A percentile compares a stretch with the other conserved stretches of the same genome.
Conservation (phyloP, 2,113 vertebrate genomes). For the Mola mola region DNA sequence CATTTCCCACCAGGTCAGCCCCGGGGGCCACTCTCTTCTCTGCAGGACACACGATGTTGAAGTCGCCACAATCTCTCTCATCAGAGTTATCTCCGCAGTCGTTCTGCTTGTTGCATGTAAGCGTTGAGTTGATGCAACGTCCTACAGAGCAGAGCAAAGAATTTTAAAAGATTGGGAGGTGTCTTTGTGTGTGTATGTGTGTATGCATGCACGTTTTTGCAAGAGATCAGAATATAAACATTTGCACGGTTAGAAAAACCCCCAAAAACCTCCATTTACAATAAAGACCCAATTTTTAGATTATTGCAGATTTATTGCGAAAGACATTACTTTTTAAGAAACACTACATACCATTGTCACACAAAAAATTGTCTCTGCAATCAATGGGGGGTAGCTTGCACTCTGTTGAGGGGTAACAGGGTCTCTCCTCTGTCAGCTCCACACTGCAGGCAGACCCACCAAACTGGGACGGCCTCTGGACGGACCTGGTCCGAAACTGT, state of each 20-base stretch:
- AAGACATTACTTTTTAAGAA: too few species aligned
- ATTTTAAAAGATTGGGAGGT: not conserved
- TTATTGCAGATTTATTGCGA: too few species aligned
- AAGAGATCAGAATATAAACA: too few species aligned
- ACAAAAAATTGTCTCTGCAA: conserved; percentile 88
- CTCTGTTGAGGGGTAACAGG: conserved; percentile 83
- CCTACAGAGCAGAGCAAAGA: conserved; percentile 72
- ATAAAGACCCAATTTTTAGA: too few species aligned
- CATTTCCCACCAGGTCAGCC: conserved; percentile 82
- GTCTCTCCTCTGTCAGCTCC: conserved; percentile 81
- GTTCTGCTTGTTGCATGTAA: conserved; percentile 91
- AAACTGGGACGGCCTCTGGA: conserved; percentile 88
- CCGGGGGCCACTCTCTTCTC: conserved; percentile 80
- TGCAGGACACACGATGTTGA: conserved; percentile 74
- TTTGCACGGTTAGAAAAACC: too few species aligned
- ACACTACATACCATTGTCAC: conserved; percentile 84
- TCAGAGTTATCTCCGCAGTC: conserved; percentile 95
- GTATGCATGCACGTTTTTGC: too few species aligned
- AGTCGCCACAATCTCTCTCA: conserved; percentile 83
- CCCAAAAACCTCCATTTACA: too few species aligned
- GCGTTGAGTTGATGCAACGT: conserved; percentile 85
- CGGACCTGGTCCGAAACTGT: conserved; percentile 84
- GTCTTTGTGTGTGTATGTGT: not conserved
- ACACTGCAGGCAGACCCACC: conserved; percentile 83
- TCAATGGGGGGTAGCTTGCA: conserved; percentile 84